Percentiles rank a stretch among this genome's conserved stretches.
These are phyloP conservation scores for Habroteleia sp. DNA, from an alignment of 2,888 invertebrate species.

Conservation along the genomic window DNA sequence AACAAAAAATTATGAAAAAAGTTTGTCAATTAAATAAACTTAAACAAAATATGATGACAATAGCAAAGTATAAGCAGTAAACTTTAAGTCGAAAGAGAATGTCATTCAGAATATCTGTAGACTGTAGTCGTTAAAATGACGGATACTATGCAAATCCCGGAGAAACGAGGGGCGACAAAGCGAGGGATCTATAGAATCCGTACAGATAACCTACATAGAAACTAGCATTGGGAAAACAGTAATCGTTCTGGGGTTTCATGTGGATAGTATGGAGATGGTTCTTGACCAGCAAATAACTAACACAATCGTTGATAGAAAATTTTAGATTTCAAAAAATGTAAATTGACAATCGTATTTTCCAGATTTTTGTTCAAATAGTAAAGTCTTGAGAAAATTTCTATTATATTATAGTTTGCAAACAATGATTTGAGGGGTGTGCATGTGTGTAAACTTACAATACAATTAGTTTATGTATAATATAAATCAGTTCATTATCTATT, in stretches of 20 bases:
- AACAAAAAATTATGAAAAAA: too few species aligned
- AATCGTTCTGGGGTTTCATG: slow-evolving; percentile 50
- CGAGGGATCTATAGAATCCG: slow-evolving; percentile 24
- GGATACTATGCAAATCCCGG: slow-evolving; percentile 69
- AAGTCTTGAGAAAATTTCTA: too few species aligned
- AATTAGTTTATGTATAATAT: too few species aligned
- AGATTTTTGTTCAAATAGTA: slow-evolving; percentile 1
- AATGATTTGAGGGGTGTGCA: too few species aligned
- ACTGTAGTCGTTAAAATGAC: slow-evolving; percentile 49
- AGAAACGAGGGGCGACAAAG: slow-evolving; percentile 38
- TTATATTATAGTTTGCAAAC: too few species aligned
- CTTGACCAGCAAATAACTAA: slow-evolving; percentile 43
- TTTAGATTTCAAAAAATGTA: too few species aligned
- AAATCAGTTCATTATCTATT: too few species aligned
- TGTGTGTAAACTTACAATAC: too few species aligned
- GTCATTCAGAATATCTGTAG: slow-evolving; percentile 34
- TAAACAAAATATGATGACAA: too few species aligned
- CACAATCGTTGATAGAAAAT: slow-evolving; percentile 30
- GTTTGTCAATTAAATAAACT: too few species aligned
- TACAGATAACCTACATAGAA: slow-evolving; percentile 50
- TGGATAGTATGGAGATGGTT: slow-evolving; percentile 28
- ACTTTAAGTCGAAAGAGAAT: slow-evolving; percentile 21
- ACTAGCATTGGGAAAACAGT: slow-evolving; percentile 50
- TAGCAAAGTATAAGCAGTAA: slow-evolving; percentile 28
- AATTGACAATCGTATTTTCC: too few species aligned